Percentiles rank a stretch among this genome's conserved stretches.
phyloP scores from a whole-genome alignment of 1,140 invertebrate genomes.

The Drosophila funebris region DNA sequence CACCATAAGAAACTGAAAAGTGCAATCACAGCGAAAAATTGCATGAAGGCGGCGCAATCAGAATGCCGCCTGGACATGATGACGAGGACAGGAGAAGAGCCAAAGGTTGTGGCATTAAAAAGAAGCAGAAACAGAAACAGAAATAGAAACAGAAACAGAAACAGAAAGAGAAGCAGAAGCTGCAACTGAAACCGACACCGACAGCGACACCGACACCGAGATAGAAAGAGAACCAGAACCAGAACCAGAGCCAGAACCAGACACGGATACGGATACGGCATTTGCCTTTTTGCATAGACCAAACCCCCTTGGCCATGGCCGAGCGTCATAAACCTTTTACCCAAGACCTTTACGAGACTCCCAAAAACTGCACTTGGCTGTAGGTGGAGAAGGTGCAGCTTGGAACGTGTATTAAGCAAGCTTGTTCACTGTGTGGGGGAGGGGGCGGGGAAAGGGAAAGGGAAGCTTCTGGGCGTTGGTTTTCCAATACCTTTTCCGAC shows the following conservation, averaged over 20 bases:
- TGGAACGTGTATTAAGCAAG: not conserved
- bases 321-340: conserved; percentile 2
- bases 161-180: not conserved
- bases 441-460: not conserved
- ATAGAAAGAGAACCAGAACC: not conserved
- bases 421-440: not conserved
- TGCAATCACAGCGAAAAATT: conserved; percentile 33
- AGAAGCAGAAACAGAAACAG: not conserved
- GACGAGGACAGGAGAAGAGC: not conserved
- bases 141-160: not conserved
- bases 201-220: not conserved
- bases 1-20: not conserved
- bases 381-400: not conserved
- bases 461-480: not conserved
- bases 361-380: not conserved
- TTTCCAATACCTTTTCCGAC: not conserved
- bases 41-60: not conserved
- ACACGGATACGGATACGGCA: not conserved
- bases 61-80: not conserved
- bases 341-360: not conserved
- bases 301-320: not conserved
- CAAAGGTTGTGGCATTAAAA: not conserved
- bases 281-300: not conserved
- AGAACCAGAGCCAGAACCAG: not conserved
- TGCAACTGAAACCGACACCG: not conserved